A percentile compares a stretch with the other conserved stretches of the same genome.
phyloP scores from a whole-genome alignment of 2,888 invertebrate species.

The Epistrophe grossulariae region DNA sequence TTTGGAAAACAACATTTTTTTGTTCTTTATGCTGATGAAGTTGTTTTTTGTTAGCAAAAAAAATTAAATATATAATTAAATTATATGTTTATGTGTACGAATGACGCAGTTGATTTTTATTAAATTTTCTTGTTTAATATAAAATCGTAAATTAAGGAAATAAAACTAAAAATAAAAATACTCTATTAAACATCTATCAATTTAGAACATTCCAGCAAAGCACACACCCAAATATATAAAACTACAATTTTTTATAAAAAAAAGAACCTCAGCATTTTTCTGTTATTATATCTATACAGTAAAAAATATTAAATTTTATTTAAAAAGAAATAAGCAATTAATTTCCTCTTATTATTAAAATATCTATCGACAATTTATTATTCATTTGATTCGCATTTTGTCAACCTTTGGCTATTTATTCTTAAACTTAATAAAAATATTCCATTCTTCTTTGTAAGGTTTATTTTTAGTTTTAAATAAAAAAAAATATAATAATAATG shows the following conservation, averaged over 20 bases:
- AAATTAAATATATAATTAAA: neutral
- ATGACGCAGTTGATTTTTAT: conserved; percentile 13
- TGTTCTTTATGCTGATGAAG: conserved; percentile 29
- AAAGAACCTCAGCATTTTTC: neutral
- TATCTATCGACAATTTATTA: neutral
- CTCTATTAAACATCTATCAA: conserved; percentile 5
- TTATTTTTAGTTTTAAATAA: conserved; percentile 28
- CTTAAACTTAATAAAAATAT: conserved; percentile 14
- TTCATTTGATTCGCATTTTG: neutral
- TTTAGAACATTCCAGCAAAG: neutral
- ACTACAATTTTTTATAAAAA: neutral
- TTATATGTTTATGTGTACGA: neutral
- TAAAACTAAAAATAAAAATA: conserved; percentile 8
- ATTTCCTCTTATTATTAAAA: neutral
- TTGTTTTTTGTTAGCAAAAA: conserved; percentile 11
- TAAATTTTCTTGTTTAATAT: neutral
- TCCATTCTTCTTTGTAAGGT: conserved; percentile 30
- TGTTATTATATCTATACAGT: no score
- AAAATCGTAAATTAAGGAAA: conserved; percentile 1
- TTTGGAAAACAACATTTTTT: conserved; percentile 36
- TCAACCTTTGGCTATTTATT: conserved; percentile 4
- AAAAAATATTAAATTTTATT: neutral
- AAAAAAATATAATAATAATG: conserved; percentile 18
- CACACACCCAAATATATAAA: neutral
- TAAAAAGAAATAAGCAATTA: neutral